phyloP scores from a whole-genome alignment of 2,797 vertebrate species.

The Synaphobranchus kaupii region DNA sequence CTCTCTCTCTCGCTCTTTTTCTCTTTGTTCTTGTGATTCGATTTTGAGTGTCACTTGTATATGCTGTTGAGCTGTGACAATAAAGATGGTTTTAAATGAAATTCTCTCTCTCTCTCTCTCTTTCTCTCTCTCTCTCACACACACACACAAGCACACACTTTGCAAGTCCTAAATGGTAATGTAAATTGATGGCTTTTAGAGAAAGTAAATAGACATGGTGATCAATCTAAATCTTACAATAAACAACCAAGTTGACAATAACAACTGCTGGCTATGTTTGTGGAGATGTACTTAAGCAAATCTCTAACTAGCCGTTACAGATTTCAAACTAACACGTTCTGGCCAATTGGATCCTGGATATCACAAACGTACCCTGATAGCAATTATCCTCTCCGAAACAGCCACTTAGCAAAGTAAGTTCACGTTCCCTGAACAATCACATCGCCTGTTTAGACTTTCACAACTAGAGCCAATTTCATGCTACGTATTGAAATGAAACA shows the following conservation, averaged over 20 bases:
- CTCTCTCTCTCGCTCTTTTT: too few relatives aligned
- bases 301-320: neutral
- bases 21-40: too few relatives aligned
- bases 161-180: neutral
- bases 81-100: too few relatives aligned
- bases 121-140: too few relatives aligned
- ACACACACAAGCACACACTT: too few relatives aligned
- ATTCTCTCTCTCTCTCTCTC: too few relatives aligned
- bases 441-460: neutral
- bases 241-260: neutral
- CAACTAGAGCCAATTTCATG: neutral
- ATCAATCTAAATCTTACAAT: neutral
- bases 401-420: neutral
- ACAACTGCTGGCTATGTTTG: neutral
- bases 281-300: neutral
- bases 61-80: too few relatives aligned
- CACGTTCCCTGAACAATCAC: neutral
- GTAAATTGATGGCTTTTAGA: neutral
- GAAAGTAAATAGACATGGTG: neutral
- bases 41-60: too few relatives aligned
- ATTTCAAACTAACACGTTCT: neutral
- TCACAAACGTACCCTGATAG: neutral
- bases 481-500: neutral
- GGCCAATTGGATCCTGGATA: neutral
- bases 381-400: neutral